phyloP scores from a whole-genome alignment of 1,140 invertebrate species.

The Sitobion miscanthi region DNA sequence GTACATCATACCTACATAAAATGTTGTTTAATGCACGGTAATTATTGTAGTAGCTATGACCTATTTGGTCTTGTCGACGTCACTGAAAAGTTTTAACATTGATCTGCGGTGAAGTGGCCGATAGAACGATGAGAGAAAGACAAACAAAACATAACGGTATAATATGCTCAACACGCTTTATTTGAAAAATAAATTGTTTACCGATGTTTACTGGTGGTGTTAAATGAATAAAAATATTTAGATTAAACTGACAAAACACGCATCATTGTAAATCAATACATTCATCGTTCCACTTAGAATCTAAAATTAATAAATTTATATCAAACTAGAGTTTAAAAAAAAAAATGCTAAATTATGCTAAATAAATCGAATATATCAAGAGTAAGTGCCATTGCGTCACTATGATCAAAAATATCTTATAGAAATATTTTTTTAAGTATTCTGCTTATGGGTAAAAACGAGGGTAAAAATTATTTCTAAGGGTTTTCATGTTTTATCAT shows the following conservation, averaged over 20 bases:
- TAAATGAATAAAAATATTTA: not conserved
- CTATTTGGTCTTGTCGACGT: slow-evolving; percentile 48
- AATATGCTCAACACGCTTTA: slow-evolving; percentile 27
- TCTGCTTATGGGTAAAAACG: not conserved
- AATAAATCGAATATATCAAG: not conserved
- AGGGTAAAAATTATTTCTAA: not conserved
- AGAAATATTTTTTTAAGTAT: not conserved
- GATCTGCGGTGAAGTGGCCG: not conserved
- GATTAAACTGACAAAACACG: not conserved
- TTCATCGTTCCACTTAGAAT: no score
- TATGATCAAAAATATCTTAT: not conserved
- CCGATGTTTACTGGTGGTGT: not conserved
- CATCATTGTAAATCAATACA: no score
- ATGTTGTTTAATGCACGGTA: slow-evolving; percentile 33
- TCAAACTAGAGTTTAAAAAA: not conserved
- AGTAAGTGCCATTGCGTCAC: not conserved
- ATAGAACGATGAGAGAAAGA: slow-evolving; percentile 34
- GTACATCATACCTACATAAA: not conserved
- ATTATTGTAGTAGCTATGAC: slow-evolving; percentile 50
- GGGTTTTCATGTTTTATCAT: not conserved
- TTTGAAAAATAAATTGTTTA: not conserved
- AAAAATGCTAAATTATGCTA: not conserved
- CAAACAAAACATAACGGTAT: slow-evolving; percentile 30
- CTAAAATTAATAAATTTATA: not conserved
- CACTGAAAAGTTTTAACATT: slow-evolving; percentile 40